These are phyloP conservation scores for Genyomyrus donnyi DNA, from an alignment of 2,113 vertebrate species.

Conservation along the genomic window DNA sequence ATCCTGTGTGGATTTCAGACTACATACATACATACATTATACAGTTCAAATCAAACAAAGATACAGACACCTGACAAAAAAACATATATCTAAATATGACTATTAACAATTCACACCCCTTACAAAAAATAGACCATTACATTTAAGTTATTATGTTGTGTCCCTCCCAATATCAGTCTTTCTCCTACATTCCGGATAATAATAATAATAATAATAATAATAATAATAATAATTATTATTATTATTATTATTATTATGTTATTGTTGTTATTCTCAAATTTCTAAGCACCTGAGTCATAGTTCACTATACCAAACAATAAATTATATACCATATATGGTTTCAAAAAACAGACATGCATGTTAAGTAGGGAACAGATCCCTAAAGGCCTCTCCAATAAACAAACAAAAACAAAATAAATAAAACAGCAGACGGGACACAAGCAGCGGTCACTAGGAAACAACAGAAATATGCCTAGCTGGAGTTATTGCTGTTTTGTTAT, in stretches of 20 bases:
- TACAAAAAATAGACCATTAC: background rate
- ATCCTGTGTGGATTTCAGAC: background rate
- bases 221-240: background rate
- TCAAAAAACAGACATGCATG: background rate
- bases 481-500: conserved; percentile 10
- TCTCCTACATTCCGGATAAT: background rate
- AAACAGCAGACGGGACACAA: background rate
- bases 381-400: background rate
- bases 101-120: background rate
- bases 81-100: background rate
- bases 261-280: background rate
- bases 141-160: background rate
- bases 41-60: background rate
- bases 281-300: background rate
- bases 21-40: background rate
- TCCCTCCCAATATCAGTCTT: background rate
- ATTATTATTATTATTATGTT: background rate
- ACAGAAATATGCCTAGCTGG: background rate
- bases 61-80: background rate
- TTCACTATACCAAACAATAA: background rate
- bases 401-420: conserved; percentile 6
- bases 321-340: background rate
- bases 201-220: background rate
- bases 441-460: conserved; percentile 5
- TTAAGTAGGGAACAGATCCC: background rate